These are phyloP conservation scores for Clarias laeviceps DNA, from an alignment of 2,797 vertebrate species.

Conservation along the genomic window DNA sequence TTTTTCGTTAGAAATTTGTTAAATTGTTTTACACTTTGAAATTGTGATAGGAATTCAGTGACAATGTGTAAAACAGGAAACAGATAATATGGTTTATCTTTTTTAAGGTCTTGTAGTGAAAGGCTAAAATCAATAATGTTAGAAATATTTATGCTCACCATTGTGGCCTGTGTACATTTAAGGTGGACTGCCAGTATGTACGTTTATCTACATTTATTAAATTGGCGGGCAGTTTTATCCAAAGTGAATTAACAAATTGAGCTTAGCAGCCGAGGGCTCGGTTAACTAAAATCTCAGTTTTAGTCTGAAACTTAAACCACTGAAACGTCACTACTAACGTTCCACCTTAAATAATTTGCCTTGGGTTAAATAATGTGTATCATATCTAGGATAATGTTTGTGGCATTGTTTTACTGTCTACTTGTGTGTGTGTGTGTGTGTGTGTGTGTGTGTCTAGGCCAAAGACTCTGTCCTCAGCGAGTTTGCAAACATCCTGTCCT, in stretches of 20 bases:
- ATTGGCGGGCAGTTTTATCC: not conserved
- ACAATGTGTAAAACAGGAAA: constrained; percentile 3
- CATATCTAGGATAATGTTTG: not conserved
- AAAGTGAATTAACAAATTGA: not conserved
- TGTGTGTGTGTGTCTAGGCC: constrained; percentile 55
- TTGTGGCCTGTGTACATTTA: not conserved
- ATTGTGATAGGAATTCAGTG: not conserved
- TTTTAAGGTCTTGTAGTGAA: not conserved
- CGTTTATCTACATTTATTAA: not conserved
- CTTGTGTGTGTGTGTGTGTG: not conserved
- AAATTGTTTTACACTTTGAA: not conserved
- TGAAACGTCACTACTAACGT: not conserved
- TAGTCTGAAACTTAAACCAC: not conserved
- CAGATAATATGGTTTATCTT: not conserved
- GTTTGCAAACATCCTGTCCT: constrained; percentile 83
- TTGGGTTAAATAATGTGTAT: not conserved
- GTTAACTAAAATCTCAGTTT: too few relatives aligned
- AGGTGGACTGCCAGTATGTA: not conserved
- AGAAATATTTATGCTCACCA: too few relatives aligned
- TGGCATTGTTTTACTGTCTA: not conserved
- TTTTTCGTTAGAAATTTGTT: not conserved
- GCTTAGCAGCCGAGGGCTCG: not conserved
- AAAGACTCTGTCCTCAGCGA: constrained; percentile 85
- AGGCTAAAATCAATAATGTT: not conserved
- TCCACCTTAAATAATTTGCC: not conserved